Percentiles rank a stretch among this genome's conserved stretches.
Conservation (phyloP, 1,140 invertebrate species). For the Cyclina sinensis region DNA sequence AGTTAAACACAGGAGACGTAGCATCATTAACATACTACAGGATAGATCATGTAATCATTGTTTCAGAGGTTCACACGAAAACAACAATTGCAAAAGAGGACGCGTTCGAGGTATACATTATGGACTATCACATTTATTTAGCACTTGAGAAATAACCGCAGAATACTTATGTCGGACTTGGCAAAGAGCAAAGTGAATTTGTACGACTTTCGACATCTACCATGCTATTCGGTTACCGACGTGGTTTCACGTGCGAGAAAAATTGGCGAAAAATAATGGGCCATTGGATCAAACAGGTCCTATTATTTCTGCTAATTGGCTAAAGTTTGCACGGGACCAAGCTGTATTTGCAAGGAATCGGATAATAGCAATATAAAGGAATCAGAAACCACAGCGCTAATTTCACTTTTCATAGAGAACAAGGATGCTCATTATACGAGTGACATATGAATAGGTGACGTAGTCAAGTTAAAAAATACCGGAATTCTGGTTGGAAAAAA, state of each 20-base stretch:
- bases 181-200: not conserved
- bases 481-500: not conserved
- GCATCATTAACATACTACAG: not conserved
- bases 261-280: conserved; percentile 36
- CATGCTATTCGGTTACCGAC: not conserved
- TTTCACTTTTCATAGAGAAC: not conserved
- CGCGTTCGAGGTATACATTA: conserved; percentile 17
- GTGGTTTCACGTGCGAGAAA: not conserved
- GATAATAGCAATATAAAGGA: not conserved
- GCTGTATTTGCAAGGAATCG: not conserved
- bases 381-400: not conserved
- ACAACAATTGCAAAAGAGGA: not conserved
- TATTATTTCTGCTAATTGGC: conserved; percentile 52
- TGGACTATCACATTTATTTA: not conserved
- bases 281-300: not conserved
- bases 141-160: not conserved
- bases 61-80: not conserved
- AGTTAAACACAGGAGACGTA: not conserved
- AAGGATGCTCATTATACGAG: not conserved
- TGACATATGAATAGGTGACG: conserved; percentile 6
- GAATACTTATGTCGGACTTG: not conserved
- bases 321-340: not conserved
- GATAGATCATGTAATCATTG: not conserved
- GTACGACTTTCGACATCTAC: not conserved
- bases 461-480: not conserved